A percentile compares a stretch with the other conserved stretches of the same genome.
Conservation (phyloP, 2,113 vertebrate species). For the Indicator maculatus region DNA sequence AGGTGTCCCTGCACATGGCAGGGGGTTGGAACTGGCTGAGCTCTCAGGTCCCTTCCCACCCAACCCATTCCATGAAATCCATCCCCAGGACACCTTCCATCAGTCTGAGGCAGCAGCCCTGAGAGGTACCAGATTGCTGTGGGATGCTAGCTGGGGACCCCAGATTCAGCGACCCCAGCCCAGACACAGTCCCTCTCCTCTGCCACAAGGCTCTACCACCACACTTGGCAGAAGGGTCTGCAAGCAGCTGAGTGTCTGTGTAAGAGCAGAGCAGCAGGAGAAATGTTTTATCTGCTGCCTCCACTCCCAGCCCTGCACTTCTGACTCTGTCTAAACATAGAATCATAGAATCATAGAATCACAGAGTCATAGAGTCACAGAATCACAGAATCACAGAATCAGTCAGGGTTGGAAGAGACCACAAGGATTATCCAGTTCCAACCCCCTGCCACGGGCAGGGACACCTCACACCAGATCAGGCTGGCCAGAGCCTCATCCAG, state of each 20-base stretch:
- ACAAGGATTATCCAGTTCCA: too few relatives aligned
- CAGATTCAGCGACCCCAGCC: background rate
- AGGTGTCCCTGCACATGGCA: too few relatives aligned
- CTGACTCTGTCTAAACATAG: background rate
- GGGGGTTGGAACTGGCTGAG: too few relatives aligned
- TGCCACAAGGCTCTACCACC: background rate
- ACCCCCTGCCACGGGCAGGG: too few relatives aligned
- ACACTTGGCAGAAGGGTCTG: background rate
- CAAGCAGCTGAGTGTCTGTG: background rate
- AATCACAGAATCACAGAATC: too few relatives aligned
- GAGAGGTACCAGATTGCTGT: background rate
- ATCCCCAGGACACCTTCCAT: background rate
- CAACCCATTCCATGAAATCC: background rate
- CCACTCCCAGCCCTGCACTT: background rate
- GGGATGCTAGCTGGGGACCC: background rate
- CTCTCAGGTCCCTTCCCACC: too few relatives aligned
- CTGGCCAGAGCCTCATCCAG: too few relatives aligned
- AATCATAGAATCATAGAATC: too few relatives aligned
- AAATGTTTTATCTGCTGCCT: background rate
- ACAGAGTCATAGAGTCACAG: too few relatives aligned
- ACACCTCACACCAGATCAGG: too few relatives aligned
- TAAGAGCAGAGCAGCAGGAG: background rate
- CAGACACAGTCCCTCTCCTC: background rate
- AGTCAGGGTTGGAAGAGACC: too few relatives aligned
- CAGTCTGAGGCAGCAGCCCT: fast-evolving